phyloP scores from a whole-genome alignment of 1,140 invertebrate genomes.

The Penaeus indicus region DNA sequence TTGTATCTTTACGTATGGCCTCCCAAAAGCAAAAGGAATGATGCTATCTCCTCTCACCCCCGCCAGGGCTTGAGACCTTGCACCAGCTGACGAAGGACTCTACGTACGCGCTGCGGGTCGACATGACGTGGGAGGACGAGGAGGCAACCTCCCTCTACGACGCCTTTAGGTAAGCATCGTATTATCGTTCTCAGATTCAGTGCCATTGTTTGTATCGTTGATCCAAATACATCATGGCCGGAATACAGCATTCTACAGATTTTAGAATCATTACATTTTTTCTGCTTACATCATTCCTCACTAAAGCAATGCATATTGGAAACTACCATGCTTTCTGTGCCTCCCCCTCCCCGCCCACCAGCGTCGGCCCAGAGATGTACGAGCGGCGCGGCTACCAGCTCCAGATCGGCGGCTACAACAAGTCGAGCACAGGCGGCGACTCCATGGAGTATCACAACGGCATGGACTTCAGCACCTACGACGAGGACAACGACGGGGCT shows the following conservation, averaged over 20 bases:
- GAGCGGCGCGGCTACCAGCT: conserved; percentile 68
- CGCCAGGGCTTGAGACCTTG: conserved; percentile 43
- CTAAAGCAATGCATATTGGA: neutral
- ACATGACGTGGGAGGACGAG: conserved; percentile 57
- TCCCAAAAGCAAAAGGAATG: neutral
- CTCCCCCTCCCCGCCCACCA: neutral
- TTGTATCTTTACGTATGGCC: neutral
- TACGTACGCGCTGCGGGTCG: conserved; percentile 50
- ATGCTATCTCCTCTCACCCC: neutral
- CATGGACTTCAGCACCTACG: conserved; percentile 71
- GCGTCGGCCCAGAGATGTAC: conserved; percentile 50
- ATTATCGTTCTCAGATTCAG: neutral
- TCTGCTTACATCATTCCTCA: neutral
- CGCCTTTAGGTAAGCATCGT: conserved; percentile 54
- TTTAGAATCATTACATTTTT: neutral
- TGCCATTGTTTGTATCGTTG: neutral
- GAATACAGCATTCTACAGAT: too few species aligned
- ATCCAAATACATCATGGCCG: too few species aligned
- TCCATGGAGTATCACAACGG: conserved; percentile 71
- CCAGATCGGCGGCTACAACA: conserved; percentile 69
- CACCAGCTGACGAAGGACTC: conserved; percentile 56
- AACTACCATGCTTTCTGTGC: neutral
- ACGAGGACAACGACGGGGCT: conserved; percentile 71
- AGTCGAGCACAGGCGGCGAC: conserved; percentile 70
- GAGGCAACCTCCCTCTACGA: conserved; percentile 54